These are phyloP conservation scores for Beris chalybata DNA, from an alignment of 2,888 invertebrate genomes.

Conservation along the genomic window DNA sequence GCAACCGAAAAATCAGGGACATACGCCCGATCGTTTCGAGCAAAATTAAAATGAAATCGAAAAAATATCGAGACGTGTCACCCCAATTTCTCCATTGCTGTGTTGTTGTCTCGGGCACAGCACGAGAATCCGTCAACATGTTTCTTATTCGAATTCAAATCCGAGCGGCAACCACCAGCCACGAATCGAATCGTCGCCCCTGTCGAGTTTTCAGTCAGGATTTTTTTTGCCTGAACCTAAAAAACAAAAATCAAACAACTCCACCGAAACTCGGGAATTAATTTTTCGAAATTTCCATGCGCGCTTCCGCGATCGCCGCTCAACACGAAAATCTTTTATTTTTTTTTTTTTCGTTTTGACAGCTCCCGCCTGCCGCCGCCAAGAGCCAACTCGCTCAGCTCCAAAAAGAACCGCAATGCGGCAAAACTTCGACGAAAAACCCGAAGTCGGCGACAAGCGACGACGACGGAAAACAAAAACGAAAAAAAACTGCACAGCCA, in stretches of 20 bases:
- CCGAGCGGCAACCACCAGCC: too few species aligned
- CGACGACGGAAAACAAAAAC: slow-evolving; percentile 38
- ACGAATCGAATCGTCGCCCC: background rate
- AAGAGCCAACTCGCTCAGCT: slow-evolving; percentile 27
- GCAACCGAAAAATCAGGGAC: too few species aligned
- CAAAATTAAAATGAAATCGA: too few species aligned
- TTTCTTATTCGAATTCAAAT: too few species aligned
- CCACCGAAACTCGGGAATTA: too few species aligned
- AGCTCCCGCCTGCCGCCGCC: slow-evolving; percentile 1
- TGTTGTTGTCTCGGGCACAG: too few species aligned
- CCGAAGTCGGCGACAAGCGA: slow-evolving; percentile 51
- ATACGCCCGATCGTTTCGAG: too few species aligned
- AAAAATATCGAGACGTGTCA: too few species aligned
- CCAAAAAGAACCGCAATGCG: slow-evolving; percentile 57
- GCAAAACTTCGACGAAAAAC: slow-evolving; percentile 47
- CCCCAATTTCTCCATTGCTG: too few species aligned
- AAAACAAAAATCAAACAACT: too few species aligned
- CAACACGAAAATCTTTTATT: background rate
- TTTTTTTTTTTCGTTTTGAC: slow-evolving; percentile 30
- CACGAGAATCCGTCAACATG: too few species aligned
- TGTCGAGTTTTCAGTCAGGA: background rate
- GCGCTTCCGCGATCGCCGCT: background rate
- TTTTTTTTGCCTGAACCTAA: background rate
- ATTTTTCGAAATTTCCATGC: too few species aligned
- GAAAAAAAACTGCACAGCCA: slow-evolving; percentile 37